These are phyloP conservation scores for Gallinago media DNA, from an alignment of 2,113 vertebrate species.

Conservation along the genomic window DNA sequence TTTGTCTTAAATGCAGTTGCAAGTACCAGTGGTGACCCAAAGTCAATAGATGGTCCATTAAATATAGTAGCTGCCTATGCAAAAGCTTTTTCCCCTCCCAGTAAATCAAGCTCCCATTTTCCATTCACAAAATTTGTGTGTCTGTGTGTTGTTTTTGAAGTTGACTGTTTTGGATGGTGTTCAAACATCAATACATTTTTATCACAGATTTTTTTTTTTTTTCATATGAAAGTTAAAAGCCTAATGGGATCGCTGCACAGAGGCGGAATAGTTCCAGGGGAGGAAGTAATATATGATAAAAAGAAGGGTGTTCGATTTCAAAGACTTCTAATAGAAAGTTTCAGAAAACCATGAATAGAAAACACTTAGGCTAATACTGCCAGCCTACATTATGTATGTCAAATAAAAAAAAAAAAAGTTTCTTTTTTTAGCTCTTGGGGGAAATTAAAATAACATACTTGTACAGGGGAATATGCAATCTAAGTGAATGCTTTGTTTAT, in stretches of 20 bases:
- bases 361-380: constrained; percentile 27
- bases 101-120: neutral
- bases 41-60: neutral
- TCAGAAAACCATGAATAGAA: constrained; percentile 53
- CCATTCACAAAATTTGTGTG: neutral
- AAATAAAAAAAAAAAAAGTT: neutral
- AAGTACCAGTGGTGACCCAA: neutral
- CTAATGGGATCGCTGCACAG: constrained; percentile 65
- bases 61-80: neutral
- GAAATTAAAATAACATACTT: constrained; percentile 61
- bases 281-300: constrained; percentile 77
- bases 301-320: constrained; percentile 76
- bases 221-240: constrained; percentile 66
- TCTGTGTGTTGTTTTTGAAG: constrained; percentile 9
- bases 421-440: constrained; percentile 61
- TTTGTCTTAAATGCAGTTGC: neutral
- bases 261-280: constrained; percentile 58
- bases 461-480: constrained; percentile 7
- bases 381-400: constrained; percentile 50
- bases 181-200: constrained; percentile 75
- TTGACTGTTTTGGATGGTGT: constrained; percentile 47
- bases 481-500: constrained; percentile 12
- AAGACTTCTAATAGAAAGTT: constrained; percentile 64
- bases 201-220: constrained; percentile 44
- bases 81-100: neutral